A percentile compares a stretch with the other conserved stretches of the same genome.
Evolutionary conservation across 2,797 vertebrate genomes (phyloP).

Genomic region (Fundulus diaphanus): DNA sequence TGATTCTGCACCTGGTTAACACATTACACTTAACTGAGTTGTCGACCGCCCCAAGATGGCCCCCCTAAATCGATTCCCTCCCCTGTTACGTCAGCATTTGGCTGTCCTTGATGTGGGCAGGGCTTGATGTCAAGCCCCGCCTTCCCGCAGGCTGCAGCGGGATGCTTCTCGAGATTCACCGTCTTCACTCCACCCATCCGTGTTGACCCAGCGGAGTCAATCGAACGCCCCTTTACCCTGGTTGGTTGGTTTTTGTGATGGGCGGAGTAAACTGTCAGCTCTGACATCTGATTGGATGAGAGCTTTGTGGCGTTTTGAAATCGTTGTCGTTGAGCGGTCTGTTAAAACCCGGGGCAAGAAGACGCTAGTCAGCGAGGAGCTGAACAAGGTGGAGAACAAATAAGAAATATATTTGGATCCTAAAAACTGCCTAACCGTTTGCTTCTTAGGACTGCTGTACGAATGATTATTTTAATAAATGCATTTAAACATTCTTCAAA

Average conservation of each 20-base stretch:
- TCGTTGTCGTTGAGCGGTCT: constrained; percentile 37
- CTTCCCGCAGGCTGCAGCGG: no score
- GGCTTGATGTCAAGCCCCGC: no score
- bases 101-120: no score
- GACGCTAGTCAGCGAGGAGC: no score
- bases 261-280: constrained; percentile 24
- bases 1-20: no score
- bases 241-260: not conserved
- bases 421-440: not conserved
- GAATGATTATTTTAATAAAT: not conserved
- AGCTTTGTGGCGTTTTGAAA: constrained; percentile 71
- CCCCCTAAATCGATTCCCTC: no score
- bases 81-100: no score
- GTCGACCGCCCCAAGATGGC: no score
- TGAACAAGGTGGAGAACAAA: constrained; percentile 49
- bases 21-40: no score
- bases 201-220: fast-evolving
- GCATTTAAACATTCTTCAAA: not conserved
- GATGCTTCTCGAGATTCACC: no score
- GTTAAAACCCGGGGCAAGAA: constrained; percentile 55
- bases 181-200: constrained; percentile 29
- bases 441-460: no score
- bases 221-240: not conserved
- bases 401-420: not conserved
- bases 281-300: constrained; percentile 67